Conservation (phyloP, 2,888 invertebrate genomes). For the Phalera bucephala region DNA sequence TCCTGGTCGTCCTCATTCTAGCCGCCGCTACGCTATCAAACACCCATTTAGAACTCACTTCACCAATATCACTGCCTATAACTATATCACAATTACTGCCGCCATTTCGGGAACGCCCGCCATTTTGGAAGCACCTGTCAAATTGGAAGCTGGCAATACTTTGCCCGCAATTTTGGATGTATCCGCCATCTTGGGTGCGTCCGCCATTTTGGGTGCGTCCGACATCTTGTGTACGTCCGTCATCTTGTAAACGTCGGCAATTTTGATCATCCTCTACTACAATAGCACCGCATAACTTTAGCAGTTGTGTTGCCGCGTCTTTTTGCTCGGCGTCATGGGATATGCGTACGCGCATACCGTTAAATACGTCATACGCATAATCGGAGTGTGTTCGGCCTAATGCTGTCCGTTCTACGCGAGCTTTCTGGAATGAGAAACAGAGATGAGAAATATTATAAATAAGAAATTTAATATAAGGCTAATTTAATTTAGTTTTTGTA, state of each 20-base stretch:
- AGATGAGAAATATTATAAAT: no score
- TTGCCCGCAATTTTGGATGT: slow-evolving; percentile 9
- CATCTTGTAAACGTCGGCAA: slow-evolving; percentile 8
- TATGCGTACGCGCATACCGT: slow-evolving; percentile 52
- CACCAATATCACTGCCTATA: slow-evolving; percentile 44
- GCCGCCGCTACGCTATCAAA: slow-evolving; percentile 66
- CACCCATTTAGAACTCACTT: slow-evolving; percentile 65
- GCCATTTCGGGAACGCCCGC: neutral
- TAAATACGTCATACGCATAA: slow-evolving; percentile 67
- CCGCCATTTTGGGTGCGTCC: neutral
- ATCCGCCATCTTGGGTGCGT: slow-evolving; percentile 22
- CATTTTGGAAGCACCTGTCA: slow-evolving; percentile 5
- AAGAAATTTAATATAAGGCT: no score
- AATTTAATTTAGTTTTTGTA: no score
- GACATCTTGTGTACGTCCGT: slow-evolving; percentile 4
- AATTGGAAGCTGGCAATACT: no score
- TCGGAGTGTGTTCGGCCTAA: slow-evolving; percentile 47
- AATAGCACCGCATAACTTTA: slow-evolving; percentile 60
- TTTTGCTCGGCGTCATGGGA: slow-evolving; percentile 43
- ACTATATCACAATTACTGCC: slow-evolving; percentile 41
- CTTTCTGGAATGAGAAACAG: slow-evolving; percentile 52
- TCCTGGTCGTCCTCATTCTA: slow-evolving; percentile 55
- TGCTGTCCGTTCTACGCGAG: slow-evolving; percentile 61
- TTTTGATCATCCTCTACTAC: slow-evolving; percentile 24
- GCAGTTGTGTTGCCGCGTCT: slow-evolving; percentile 47